phyloP scores from a whole-genome alignment of 2,797 vertebrate species.

The Acanthurus tractus region DNA sequence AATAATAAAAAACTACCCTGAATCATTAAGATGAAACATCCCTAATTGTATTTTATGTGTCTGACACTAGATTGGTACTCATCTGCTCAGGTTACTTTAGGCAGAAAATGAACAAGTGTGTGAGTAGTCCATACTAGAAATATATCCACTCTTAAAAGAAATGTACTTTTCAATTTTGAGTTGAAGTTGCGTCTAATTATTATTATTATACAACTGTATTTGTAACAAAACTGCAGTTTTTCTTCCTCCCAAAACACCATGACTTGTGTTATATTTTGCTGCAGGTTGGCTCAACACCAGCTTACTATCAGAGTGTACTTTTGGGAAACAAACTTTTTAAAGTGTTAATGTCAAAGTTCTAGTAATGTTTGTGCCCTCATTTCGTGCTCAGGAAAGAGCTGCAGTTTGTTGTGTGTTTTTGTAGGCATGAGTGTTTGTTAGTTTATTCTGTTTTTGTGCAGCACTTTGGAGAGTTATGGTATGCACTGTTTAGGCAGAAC shows the following conservation, averaged over 20 bases:
- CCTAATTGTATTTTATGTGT: neutral
- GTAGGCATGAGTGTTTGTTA: slow-evolving; percentile 11
- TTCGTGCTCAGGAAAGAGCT: neutral
- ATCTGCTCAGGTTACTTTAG: neutral
- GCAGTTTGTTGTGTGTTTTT: slow-evolving; percentile 4
- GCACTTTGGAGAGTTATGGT: neutral
- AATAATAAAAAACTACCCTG: too few species aligned
- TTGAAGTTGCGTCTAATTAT: neutral
- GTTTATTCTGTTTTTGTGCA: slow-evolving; percentile 12
- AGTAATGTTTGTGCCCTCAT: neutral
- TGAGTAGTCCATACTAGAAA: neutral
- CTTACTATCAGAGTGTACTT: neutral
- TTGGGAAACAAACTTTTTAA: neutral
- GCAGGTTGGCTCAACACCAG: neutral
- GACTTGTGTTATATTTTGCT: neutral
- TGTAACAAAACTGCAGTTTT: neutral
- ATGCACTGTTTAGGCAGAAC: slow-evolving; percentile 14
- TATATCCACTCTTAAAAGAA: neutral
- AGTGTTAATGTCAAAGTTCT: neutral
- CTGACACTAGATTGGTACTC: neutral
- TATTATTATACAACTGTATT: neutral
- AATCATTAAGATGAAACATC: too few species aligned
- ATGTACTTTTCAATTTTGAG: neutral
- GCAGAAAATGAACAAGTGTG: neutral
- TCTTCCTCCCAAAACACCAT: neutral